Conservation (phyloP, 1,140 invertebrate species). For the Bombyx mori region DNA sequence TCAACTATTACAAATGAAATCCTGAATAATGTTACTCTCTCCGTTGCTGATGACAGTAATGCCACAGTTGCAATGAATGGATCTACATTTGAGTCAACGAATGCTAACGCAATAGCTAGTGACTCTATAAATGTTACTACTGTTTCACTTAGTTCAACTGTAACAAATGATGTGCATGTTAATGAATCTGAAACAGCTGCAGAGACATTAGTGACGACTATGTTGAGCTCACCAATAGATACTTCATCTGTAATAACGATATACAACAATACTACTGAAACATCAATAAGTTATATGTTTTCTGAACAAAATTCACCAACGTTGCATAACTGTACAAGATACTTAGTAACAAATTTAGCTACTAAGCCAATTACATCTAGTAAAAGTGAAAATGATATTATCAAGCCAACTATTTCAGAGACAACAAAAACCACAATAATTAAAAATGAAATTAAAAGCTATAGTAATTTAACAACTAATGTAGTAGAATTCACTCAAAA, state of each 20-base stretch:
- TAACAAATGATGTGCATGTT: no score
- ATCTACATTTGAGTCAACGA: conserved; percentile 6
- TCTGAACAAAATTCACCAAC: not conserved
- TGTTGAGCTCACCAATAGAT: not conserved
- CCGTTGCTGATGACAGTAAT: no score
- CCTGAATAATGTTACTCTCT: no score
- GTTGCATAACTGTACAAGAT: not conserved
- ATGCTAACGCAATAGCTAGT: conserved; percentile 9
- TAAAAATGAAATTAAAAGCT: not conserved
- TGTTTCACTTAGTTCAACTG: no score
- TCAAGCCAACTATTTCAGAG: not conserved
- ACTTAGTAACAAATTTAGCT: not conserved
- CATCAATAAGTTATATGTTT: not conserved
- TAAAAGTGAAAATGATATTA: not conserved
- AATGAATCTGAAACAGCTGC: no score
- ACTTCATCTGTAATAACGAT: not conserved
- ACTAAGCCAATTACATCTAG: not conserved
- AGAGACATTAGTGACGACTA: not conserved
- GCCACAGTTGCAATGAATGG: no score
- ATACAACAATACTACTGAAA: not conserved
- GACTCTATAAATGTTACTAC: not conserved
- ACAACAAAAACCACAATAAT: not conserved
- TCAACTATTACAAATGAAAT: no score
- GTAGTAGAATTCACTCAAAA: not conserved
- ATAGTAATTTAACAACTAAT: not conserved